phyloP scores from a whole-genome alignment of 2,113 vertebrate genomes.

The Pelmatolapia mariae region DNA sequence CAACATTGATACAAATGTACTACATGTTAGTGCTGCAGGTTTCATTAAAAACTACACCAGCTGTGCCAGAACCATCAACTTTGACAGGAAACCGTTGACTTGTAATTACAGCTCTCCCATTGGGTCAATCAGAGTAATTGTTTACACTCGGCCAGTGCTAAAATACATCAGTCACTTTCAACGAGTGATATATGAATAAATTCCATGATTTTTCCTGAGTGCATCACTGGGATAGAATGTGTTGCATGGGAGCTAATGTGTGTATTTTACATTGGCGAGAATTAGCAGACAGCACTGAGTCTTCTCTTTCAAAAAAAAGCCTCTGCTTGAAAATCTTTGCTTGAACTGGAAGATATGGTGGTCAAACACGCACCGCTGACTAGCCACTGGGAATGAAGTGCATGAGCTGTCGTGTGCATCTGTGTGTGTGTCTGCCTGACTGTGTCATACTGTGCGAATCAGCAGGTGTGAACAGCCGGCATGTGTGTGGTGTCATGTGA shows the following conservation, averaged over 20 bases:
- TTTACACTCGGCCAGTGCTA: neutral
- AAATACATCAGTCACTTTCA: neutral
- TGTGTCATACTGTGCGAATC: constrained; percentile 25
- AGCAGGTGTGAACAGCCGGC: constrained; percentile 36
- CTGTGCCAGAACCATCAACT: neutral
- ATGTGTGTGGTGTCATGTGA: constrained; percentile 36
- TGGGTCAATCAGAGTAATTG: constrained; percentile 9
- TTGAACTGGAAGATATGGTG: neutral
- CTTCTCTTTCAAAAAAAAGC: neutral
- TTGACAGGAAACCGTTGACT: neutral
- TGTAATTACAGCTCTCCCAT: neutral
- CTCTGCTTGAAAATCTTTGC: neutral
- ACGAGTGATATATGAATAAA: neutral
- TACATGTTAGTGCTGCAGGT: neutral
- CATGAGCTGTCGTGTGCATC: neutral
- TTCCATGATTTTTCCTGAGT: neutral
- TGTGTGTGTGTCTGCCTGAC: constrained; percentile 5
- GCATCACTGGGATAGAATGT: neutral
- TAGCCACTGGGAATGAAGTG: constrained; percentile 13
- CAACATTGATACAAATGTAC: neutral
- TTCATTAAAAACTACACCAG: neutral
- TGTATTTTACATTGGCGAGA: neutral
- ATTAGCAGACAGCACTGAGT: neutral
- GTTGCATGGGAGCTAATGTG: neutral
- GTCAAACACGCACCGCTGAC: neutral